phyloP scores from a whole-genome alignment of 64 coral and sea anemone species.

The Actinia equina region DNA sequence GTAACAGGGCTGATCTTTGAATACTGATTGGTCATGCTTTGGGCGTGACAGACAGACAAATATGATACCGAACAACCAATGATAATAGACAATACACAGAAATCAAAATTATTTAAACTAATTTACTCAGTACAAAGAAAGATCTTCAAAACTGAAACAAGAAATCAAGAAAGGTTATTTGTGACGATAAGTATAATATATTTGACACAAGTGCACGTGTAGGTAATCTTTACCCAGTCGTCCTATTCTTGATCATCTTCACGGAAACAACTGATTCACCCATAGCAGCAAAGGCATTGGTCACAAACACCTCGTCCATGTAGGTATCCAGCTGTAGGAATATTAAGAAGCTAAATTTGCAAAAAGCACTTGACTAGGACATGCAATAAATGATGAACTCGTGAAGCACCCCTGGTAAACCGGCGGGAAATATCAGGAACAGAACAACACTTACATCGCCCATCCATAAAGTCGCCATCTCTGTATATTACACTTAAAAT shows the following conservation, averaged over 20 bases:
- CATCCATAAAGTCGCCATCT: conserved; percentile 96
- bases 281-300: conserved; percentile 87
- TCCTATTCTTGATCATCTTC: conserved; percentile 91
- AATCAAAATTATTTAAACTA: no score
- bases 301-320: conserved; percentile 90
- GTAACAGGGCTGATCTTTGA: no score
- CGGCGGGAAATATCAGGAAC: neutral
- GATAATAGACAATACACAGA: no score
- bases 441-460: conserved; percentile 83
- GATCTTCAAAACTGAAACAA: no score
- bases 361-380: no score
- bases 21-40: no score
- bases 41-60: no score
- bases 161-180: no score
- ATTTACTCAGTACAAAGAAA: no score
- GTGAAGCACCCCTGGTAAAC: neutral
- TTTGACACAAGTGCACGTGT: neutral
- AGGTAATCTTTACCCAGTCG: conserved; percentile 49
- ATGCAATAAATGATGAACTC: neutral
- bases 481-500: neutral
- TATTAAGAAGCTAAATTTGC: neutral
- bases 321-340: conserved; percentile 73
- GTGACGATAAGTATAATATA: no score
- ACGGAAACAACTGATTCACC: conserved; percentile 74
- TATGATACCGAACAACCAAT: no score